Evolutionary conservation across 2,888 invertebrate genomes (phyloP).

Genomic region (Trichopoda pennipes): DNA sequence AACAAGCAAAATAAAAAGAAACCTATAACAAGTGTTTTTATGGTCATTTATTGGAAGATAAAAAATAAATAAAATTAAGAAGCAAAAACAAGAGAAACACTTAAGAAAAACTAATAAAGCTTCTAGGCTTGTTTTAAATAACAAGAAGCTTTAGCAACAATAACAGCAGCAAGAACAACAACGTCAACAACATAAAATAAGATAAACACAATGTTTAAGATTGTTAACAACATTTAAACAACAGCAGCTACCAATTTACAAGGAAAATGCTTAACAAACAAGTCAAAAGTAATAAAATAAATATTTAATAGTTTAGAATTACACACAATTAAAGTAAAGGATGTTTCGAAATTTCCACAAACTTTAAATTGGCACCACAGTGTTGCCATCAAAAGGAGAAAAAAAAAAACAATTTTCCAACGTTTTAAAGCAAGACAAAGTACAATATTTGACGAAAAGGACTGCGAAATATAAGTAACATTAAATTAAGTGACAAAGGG

Average conservation of each 20-base stretch:
- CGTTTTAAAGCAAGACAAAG: too few relatives aligned
- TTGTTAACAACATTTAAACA: slow-evolving; percentile 48
- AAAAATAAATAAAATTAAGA: too few relatives aligned
- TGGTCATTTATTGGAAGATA: neutral
- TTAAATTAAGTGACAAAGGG: too few relatives aligned
- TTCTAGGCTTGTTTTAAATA: slow-evolving; percentile 17
- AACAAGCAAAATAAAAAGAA: neutral
- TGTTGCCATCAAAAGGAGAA: too few relatives aligned
- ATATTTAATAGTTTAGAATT: too few relatives aligned
- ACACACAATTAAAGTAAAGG: too few relatives aligned
- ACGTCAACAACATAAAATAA: slow-evolving; percentile 22
- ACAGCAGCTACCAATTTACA: slow-evolving; percentile 47
- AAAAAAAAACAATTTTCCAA: too few relatives aligned
- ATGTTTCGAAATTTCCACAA: too few relatives aligned
- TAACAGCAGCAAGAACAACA: neutral
- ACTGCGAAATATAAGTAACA: too few relatives aligned
- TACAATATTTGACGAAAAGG: too few relatives aligned
- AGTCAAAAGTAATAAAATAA: neutral
- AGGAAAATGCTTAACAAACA: slow-evolving; percentile 21
- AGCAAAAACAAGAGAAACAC: slow-evolving; percentile 11
- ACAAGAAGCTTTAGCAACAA: slow-evolving; percentile 13
- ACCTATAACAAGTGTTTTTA: slow-evolving; percentile 42
- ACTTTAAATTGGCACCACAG: too few relatives aligned
- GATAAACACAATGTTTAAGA: slow-evolving; percentile 51
- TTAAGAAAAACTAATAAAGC: slow-evolving; percentile 42